These are phyloP conservation scores for Rousettus madagascariensis DNA, from an alignment of 2,797 vertebrate species.

Conservation along the genomic window DNA sequence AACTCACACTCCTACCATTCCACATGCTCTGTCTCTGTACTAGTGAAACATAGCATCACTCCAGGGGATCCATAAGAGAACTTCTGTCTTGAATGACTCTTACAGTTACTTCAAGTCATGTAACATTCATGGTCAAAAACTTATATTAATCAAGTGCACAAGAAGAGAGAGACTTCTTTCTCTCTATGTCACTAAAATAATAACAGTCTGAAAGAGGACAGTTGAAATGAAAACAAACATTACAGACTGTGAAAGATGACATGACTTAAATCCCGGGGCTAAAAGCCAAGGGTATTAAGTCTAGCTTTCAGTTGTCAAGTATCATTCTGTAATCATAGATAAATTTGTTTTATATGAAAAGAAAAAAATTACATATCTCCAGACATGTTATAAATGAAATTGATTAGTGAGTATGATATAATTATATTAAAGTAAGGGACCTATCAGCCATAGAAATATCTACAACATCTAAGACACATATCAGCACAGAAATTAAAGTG, in stretches of 20 bases:
- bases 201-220: background rate
- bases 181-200: background rate
- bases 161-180: background rate
- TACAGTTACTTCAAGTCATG: background rate
- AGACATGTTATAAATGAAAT: slow-evolving; percentile 11
- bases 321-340: background rate
- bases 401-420: background rate
- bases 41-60: background rate
- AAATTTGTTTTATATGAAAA: background rate
- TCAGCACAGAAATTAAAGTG: background rate
- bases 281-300: background rate
- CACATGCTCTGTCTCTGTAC: background rate
- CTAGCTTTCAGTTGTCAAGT: background rate
- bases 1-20: background rate
- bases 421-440: slow-evolving; percentile 30
- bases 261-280: background rate
- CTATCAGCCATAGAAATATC: background rate
- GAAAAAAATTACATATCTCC: background rate
- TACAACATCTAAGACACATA: background rate
- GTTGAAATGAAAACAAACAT: background rate
- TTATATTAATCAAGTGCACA: background rate
- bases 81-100: background rate
- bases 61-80: background rate
- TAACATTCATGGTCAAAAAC: background rate
- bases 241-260: background rate